Base-by-base conservation (phyloP, 2,888 invertebrate genomes). In the Plagodis dolabraria region DNA sequence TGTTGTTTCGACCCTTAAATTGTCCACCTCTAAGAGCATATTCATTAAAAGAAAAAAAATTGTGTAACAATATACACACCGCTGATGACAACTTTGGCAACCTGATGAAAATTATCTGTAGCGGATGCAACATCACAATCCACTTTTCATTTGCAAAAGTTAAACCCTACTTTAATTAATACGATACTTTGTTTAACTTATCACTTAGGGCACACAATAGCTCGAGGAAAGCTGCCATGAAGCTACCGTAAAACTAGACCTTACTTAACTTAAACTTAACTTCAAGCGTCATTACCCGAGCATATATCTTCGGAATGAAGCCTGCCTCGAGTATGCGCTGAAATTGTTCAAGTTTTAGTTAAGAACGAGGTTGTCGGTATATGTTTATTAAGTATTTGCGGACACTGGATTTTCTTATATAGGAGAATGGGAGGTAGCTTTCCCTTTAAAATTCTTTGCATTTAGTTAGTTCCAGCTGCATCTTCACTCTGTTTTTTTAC, bases 281-380 rank as follows among this genome's bases (percentile, higher is more conserved):
- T 79, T 76, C 71, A 81, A 72, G 79, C 75, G 59, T 75, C 79
- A 76, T 80, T 81, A 75, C 70, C 55, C 65, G 53, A 52, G 57
- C 71, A 70, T 79, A 76, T 68, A 72, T 76, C 63, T 65, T 56
- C 48, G 5, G 55, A 65, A 75, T 75, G 70, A 73, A 66, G 63
- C 58, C 22, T 53, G 44, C 46, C 60, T 48, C 59, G 63, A 57
- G 52, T 52, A 67, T 64, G 68, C 66, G 64, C 66, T 72, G 67
- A 72, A 77, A 74, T 71, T 71, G 76, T 68, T 71, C 68, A 77
- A 78, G 67, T 77, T 76, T 67, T 53, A 63, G 58, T 46, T 46
- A 50, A 53, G 34, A 42, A 36, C 35, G 45, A 53, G 45, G 49
- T 53, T 52, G 52, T 57, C 47, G 33, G 36, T 48, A 46, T 52